Percentiles rank a stretch among this genome's conserved stretches.
Evolutionary conservation across 1,140 invertebrate species (phyloP).

Genomic region (Cydia strobilella): DNA sequence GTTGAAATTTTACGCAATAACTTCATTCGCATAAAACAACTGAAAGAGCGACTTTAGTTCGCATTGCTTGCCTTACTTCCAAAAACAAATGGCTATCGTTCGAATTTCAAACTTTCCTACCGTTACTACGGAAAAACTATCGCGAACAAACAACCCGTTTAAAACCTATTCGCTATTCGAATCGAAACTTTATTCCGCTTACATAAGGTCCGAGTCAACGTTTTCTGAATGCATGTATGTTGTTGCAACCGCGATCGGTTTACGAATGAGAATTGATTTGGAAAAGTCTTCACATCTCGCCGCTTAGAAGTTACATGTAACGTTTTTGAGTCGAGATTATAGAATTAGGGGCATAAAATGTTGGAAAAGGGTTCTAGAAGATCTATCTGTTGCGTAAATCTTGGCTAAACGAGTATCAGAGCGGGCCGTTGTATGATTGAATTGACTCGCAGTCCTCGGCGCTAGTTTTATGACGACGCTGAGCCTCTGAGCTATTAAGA

Average conservation of each 20-base stretch:
- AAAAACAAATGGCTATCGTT: conserved; percentile 32
- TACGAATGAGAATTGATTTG: conserved; percentile 24
- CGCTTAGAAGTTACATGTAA: conserved; percentile 36
- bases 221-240: neutral
- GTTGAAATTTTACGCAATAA: conserved; percentile 5
- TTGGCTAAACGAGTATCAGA: conserved; percentile 49
- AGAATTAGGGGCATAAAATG: conserved; percentile 52
- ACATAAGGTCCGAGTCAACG: neutral
- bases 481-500: conserved; percentile 11
- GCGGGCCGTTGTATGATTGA: conserved; percentile 30
- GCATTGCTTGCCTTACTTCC: conserved; percentile 26
- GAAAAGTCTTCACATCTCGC: conserved; percentile 27
- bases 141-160: neutral
- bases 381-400: conserved; percentile 63
- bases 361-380: conserved; percentile 57
- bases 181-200: neutral
- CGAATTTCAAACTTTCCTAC: conserved; percentile 32
- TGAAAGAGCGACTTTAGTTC: conserved; percentile 6
- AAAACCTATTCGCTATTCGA: conserved; percentile 1
- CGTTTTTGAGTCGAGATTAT: conserved; percentile 41
- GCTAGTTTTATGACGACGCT: conserved; percentile 11
- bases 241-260: conserved; percentile 23
- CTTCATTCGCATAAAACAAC: conserved; percentile 26
- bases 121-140: conserved; percentile 31
- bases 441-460: conserved; percentile 10